phyloP scores from a whole-genome alignment of 2,113 vertebrate genomes.

The Arenaria interpres region DNA sequence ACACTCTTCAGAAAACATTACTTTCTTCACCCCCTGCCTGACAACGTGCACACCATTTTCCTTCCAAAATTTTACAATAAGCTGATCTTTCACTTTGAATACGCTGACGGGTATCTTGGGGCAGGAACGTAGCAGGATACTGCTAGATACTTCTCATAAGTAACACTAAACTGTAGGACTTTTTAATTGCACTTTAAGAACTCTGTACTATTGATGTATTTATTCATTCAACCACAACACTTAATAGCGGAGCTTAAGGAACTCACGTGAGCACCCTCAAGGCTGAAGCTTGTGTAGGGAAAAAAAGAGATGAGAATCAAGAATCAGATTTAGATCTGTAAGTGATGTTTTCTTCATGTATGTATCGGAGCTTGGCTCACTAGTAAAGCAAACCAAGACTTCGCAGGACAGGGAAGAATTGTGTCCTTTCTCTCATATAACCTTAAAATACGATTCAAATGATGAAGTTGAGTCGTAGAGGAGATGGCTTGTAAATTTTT shows the following conservation, averaged over 20 bases:
- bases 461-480: not conserved
- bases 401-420: not conserved
- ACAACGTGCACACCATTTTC: not conserved
- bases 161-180: not conserved
- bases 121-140: not conserved
- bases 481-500: not conserved
- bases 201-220: not conserved
- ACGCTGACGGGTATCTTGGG: not conserved
- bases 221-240: not conserved
- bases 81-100: not conserved
- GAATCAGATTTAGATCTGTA: not conserved
- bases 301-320: not conserved
- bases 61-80: not conserved
- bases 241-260: not conserved
- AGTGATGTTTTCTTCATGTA: not conserved
- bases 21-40: not conserved
- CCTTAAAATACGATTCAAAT: not conserved
- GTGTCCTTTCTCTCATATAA: not conserved
- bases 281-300: not conserved
- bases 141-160: not conserved
- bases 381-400: not conserved
- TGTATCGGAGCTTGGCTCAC: not conserved
- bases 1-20: not conserved
- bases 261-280: not conserved
- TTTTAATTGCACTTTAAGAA: not conserved